These are phyloP conservation scores for Drosophila pseudotalamancana DNA, from an alignment of 2,888 invertebrate genomes.

Conservation along the genomic window DNA sequence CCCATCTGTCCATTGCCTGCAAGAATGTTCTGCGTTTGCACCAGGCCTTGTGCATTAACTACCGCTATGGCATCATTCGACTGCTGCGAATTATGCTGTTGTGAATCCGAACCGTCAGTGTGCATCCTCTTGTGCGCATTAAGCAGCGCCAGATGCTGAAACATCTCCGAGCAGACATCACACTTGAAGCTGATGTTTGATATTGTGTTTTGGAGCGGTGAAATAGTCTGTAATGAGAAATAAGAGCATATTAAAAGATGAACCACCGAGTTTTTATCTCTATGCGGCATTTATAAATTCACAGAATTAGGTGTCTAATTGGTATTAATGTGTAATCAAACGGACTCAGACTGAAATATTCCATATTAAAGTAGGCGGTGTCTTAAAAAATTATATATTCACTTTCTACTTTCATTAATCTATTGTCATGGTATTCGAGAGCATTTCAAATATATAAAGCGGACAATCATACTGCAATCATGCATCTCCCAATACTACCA, in stretches of 20 bases:
- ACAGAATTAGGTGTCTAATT: neutral
- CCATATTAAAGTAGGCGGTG: neutral
- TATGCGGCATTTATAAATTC: slow-evolving; percentile 5
- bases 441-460: too few relatives aligned
- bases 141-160: slow-evolving; percentile 91
- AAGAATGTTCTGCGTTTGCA: slow-evolving; percentile 84
- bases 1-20: slow-evolving; percentile 84
- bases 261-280: neutral
- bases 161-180: slow-evolving; percentile 94
- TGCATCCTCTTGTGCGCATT: slow-evolving; percentile 94
- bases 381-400: neutral
- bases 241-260: slow-evolving; percentile 10
- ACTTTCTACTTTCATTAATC: too few relatives aligned
- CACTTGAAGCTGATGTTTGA: slow-evolving; percentile 94
- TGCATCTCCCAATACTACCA: too few relatives aligned
- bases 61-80: slow-evolving; percentile 85
- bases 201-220: slow-evolving; percentile 87
- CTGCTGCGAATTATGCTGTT: slow-evolving; percentile 70
- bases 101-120: slow-evolving; percentile 85
- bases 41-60: slow-evolving; percentile 85
- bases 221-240: slow-evolving; percentile 48
- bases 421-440: too few relatives aligned
- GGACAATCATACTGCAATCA: too few relatives aligned
- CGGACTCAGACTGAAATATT: slow-evolving; percentile 1
- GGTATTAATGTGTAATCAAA: slow-evolving; percentile 1